phyloP scores from a whole-genome alignment of 2,797 vertebrate species.

The Pseudochirops cupreus region DNA sequence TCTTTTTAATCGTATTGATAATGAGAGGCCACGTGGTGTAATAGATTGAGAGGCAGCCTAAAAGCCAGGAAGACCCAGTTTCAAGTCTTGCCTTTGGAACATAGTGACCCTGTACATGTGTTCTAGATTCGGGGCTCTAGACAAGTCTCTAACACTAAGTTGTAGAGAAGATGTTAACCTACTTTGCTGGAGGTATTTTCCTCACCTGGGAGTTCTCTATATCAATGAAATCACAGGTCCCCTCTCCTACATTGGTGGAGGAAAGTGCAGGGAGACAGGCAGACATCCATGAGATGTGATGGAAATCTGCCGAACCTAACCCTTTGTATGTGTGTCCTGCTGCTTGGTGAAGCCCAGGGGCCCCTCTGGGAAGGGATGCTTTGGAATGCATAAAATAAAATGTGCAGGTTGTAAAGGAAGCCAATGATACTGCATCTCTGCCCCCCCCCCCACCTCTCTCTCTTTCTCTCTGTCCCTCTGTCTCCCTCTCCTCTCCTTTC shows the following conservation, averaged over 20 bases:
- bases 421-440: background rate
- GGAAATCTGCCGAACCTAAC: background rate
- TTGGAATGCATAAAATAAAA: background rate
- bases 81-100: background rate
- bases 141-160: background rate
- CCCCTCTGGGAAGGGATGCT: background rate
- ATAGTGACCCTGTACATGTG: background rate
- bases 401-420: background rate
- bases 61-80: background rate
- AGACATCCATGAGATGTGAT: background rate
- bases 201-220: background rate
- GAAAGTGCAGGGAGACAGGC: background rate
- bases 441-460: too few species aligned
- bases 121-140: background rate
- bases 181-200: background rate
- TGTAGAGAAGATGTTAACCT: background rate
- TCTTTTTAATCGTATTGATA: background rate
- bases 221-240: background rate
- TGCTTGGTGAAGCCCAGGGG: background rate
- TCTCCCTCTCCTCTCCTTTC: too few species aligned
- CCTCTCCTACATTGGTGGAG: background rate
- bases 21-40: background rate
- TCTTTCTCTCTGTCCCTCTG: too few species aligned
- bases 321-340: background rate
- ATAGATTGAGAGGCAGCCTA: background rate